Base-by-base conservation (phyloP, 2,797 vertebrate species). In the Kryptopterus vitreolus region DNA sequence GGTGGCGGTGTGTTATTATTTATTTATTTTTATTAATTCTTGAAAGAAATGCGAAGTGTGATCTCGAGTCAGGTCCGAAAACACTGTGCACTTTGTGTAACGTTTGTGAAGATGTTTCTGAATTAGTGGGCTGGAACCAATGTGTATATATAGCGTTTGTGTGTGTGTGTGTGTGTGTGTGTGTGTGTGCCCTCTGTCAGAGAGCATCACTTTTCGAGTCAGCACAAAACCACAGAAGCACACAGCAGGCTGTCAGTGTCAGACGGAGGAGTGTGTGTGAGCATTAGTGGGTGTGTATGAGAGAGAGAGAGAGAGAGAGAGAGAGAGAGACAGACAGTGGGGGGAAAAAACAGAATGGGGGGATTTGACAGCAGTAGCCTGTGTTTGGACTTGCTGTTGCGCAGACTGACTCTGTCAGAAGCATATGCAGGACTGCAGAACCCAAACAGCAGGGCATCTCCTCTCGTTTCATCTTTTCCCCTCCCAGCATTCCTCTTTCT, bases 361-460 rank as follows among this genome's bases (percentile, higher is more conserved):
- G 46, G 52, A n/a, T 78, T 78, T 83, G 79, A 83, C 82, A 81
- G 79, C 70, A 79, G 52, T 68, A 72, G 52, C 31, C 78, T 43
- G 63, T 78, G 69, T 46, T 61, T 84, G 79, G 73, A 63, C 58
- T 76, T 52, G 43, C 58, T 82, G 81, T 73, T 79, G 43, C 31
- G 62, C 77, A 76, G 62, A 83, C 48, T 71, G 59, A 81, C 79
- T 76, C 31, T 79, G 84, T 77, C 83, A 85, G 77, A 66, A 82
- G 74, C 83, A 85, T 74, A 82, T 85, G 81, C 81, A 84, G 66
- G 52, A 72, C 72, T 16, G 26, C 79, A 65, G 48, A 81, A 66
- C 71, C 65, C 38, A 73, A 55, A 80, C 77, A 81, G 80, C 77
- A 77, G 16, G 24, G 43, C 33, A 48, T 29, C 22, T 52, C 68